Evolutionary conservation across 2,797 vertebrate species (phyloP).

Genomic region (Vespertilio murinus): DNA sequence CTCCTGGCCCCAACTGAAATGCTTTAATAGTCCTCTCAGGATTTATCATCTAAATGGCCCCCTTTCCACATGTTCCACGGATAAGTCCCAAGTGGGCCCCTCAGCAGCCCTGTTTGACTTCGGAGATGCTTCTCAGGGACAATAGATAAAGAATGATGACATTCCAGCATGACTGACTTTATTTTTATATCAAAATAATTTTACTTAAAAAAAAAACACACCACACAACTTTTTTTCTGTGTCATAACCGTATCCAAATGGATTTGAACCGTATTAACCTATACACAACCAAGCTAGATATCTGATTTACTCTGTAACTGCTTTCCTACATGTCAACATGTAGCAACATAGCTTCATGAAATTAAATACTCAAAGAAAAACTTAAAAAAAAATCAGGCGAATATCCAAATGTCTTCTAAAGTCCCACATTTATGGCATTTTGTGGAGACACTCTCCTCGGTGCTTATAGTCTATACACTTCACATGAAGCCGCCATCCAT

Average conservation of each 20-base stretch:
- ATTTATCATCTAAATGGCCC: background rate
- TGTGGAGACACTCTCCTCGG: background rate
- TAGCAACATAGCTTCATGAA: background rate
- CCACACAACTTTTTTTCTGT: background rate
- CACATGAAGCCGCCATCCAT: rapidly evolving
- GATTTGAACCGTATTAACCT: background rate
- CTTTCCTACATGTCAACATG: background rate
- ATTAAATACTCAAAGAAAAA: background rate
- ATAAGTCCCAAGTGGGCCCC: background rate
- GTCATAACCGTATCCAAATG: background rate
- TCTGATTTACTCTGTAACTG: background rate
- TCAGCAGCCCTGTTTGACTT: background rate
- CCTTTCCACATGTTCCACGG: background rate
- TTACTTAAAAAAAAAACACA: background rate
- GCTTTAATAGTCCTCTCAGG: background rate
- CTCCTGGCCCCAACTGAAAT: background rate
- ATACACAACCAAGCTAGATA: background rate
- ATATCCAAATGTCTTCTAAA: background rate
- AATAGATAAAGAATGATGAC: background rate
- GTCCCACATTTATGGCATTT: background rate
- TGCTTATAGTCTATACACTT: background rate
- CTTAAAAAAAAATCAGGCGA: background rate
- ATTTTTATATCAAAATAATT: background rate
- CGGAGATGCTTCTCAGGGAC: background rate
- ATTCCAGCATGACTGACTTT: background rate